Conservation (phyloP, 1,140 invertebrate genomes). For the Drosophila mojavensis region DNA sequence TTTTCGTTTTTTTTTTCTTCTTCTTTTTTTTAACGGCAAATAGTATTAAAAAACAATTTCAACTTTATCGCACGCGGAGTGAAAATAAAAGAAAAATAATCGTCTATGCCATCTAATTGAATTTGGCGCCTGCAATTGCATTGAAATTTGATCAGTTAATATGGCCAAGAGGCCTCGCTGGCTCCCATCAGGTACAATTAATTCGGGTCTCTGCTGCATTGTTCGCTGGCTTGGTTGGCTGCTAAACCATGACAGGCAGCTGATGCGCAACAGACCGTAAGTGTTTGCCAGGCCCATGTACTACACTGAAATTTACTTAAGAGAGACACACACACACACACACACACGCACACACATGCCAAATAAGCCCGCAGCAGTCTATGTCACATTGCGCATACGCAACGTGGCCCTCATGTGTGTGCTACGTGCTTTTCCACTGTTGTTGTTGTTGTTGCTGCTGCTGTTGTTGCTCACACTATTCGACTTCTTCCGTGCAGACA, state of each 20-base stretch:
- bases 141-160: conserved; percentile 1
- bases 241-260: conserved; percentile 56
- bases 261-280: conserved; percentile 54
- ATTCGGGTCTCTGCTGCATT: conserved; percentile 37
- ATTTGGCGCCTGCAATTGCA: conserved; percentile 8
- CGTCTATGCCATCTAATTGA: conserved; percentile 9
- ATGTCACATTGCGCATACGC: conserved; percentile 55
- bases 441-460: conserved; percentile 17
- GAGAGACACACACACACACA: conserved; percentile 21
- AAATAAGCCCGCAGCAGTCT: conserved; percentile 38
- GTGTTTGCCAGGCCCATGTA: conserved; percentile 46
- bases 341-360: conserved; percentile 20
- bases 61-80: conserved; percentile 43
- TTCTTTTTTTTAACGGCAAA: conserved; percentile 47
- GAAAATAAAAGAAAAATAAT: conserved; percentile 10
- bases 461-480: conserved; percentile 4
- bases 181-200: conserved; percentile 29
- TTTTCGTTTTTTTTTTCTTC: conserved; percentile 4
- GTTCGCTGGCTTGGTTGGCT: conserved; percentile 38
- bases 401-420: conserved; percentile 30
- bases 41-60: conserved; percentile 57
- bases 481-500: conserved; percentile 50
- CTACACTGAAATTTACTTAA: conserved; percentile 56
- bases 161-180: neutral
- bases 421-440: neutral